These are phyloP conservation scores for Himalopsyche kuldschensis DNA, from an alignment of 2,888 invertebrate species.

Conservation along the genomic window DNA sequence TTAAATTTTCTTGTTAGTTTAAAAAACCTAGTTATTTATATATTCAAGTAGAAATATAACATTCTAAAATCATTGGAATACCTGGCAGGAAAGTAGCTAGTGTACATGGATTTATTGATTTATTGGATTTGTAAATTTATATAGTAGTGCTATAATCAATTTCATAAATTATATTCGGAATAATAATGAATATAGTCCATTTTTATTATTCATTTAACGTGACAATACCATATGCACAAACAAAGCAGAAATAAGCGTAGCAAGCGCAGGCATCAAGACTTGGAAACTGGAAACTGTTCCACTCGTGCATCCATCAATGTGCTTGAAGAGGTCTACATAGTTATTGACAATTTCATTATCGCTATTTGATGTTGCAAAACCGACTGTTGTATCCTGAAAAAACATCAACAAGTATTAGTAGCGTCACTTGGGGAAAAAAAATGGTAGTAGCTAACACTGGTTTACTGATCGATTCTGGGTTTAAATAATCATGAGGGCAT, in stretches of 20 bases:
- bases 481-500: no score
- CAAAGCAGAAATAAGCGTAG: neutral
- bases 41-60: no score
- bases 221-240: neutral
- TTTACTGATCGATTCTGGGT: no score
- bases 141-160: no score
- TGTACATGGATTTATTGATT: no score
- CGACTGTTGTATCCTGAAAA: conserved; percentile 59
- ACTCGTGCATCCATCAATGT: conserved; percentile 47
- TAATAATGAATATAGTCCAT: neutral
- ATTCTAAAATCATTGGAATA: no score
- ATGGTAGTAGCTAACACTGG: neutral
- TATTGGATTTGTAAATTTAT: no score
- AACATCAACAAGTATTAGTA: neutral
- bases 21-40: no score
- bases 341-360: conserved; percentile 54
- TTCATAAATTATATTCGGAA: neutral
- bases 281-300: neutral
- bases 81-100: no score
- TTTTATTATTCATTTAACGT: neutral
- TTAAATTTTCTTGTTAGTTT: no score
- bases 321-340: conserved; percentile 60
- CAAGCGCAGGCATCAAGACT: neutral
- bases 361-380: conserved; percentile 53
- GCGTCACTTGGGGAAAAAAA: neutral